Percentiles rank a stretch among this genome's conserved stretches.
phyloP scores from a whole-genome alignment of 37 sponge, comb jelly and placozoan species.

The Amphimedon queenslandica region DNA sequence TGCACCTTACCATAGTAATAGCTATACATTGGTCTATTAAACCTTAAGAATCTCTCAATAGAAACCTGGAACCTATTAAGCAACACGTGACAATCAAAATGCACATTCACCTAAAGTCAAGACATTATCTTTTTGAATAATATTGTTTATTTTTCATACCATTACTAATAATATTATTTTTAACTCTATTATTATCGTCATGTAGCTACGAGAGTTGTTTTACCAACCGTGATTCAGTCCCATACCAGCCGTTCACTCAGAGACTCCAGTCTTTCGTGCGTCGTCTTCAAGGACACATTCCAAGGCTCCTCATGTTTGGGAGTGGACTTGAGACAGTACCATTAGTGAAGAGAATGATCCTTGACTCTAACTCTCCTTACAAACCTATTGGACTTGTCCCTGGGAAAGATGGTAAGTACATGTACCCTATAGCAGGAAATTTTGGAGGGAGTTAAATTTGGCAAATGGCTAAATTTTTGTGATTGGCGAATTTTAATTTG shows the following conservation, averaged over 20 bases:
- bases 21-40: too few relatives aligned
- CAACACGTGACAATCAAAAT: too few relatives aligned
- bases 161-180: background rate
- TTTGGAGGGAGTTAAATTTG: too few relatives aligned
- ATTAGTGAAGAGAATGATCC: conserved; percentile 35
- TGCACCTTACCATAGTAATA: too few relatives aligned
- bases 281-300: conserved; percentile 18
- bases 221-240: conserved; percentile 2
- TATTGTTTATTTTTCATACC: too few relatives aligned
- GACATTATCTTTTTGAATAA: too few relatives aligned
- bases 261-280: conserved; percentile 15
- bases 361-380: conserved; percentile 36
- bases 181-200: background rate
- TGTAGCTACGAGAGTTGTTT: conserved; percentile 27
- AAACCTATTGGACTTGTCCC: conserved; percentile 39
- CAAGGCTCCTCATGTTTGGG: conserved; percentile 58
- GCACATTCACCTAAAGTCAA: too few relatives aligned
- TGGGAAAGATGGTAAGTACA: conserved; percentile 50
- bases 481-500: background rate
- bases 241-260: conserved; percentile 12
- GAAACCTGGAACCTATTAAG: too few relatives aligned
- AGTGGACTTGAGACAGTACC: conserved; percentile 54
- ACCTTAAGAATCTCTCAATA: too few relatives aligned
- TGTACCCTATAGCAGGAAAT: too few relatives aligned
- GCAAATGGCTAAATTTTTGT: too few relatives aligned